Percentiles rank a stretch among this genome's conserved stretches.
Conservation (phyloP, 2,113 vertebrate species). For the Toxotes chatareus region DNA sequence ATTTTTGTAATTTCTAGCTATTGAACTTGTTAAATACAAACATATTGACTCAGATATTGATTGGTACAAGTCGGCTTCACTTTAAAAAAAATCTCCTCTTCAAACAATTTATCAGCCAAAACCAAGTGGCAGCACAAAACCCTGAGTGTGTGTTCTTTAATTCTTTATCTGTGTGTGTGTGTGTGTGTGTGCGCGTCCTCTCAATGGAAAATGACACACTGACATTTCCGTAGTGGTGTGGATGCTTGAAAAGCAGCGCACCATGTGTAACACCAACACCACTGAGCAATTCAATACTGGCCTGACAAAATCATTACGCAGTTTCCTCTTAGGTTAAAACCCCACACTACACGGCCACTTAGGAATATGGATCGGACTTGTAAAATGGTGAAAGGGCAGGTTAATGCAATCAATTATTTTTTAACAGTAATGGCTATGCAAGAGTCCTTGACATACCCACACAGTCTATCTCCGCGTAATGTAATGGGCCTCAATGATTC, state of each 20-base stretch:
- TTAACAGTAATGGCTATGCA: conserved; percentile 76
- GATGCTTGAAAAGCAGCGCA: conserved; percentile 64
- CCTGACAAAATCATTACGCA: conserved; percentile 71
- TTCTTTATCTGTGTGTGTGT: neutral
- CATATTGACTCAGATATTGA: neutral
- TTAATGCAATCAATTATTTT: conserved; percentile 82
- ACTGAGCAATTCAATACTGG: conserved; percentile 57
- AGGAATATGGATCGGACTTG: conserved; percentile 76
- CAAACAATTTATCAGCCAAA: neutral
- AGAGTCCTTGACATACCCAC: conserved; percentile 75
- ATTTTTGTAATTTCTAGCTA: neutral
- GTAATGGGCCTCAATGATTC: conserved; percentile 64
- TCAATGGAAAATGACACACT: conserved; percentile 50
- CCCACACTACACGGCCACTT: conserved; percentile 68
- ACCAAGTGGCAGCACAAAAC: neutral
- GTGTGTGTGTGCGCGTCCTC: conserved; percentile 14
- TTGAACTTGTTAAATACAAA: neutral
- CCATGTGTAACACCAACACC: conserved; percentile 65
- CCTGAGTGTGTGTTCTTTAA: neutral
- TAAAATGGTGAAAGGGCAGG: conserved; percentile 77
- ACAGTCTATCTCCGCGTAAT: conserved; percentile 61
- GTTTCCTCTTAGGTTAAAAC: conserved; percentile 73
- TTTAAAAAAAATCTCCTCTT: neutral
- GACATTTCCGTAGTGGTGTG: conserved; percentile 59
- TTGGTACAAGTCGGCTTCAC: neutral